A percentile compares a stretch with the other conserved stretches of the same genome.
Evolutionary conservation across 2,113 vertebrate genomes (phyloP).

Genomic region (Mobula birostris): DNA sequence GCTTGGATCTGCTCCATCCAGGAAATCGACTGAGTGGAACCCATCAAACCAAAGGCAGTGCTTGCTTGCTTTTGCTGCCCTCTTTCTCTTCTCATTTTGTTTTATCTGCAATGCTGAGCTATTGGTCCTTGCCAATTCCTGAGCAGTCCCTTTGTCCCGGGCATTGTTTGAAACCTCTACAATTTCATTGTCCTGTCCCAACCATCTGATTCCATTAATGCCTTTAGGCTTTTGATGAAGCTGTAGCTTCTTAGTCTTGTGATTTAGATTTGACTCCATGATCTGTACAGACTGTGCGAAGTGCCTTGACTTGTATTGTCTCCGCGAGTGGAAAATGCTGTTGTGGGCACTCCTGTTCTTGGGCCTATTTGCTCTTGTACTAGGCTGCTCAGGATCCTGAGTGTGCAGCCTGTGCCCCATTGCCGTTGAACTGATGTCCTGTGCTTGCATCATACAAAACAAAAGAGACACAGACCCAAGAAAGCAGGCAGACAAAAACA

Average conservation of each 20-base stretch:
- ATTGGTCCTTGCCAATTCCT: background rate
- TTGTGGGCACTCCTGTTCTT: background rate
- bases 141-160: background rate
- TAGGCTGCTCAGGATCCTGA: background rate
- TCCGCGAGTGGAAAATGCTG: background rate
- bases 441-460: background rate
- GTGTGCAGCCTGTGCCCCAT: no score
- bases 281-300: background rate
- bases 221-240: background rate
- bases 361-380: background rate
- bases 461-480: slow-evolving; percentile 6
- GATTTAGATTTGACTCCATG: slow-evolving; percentile 9
- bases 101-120: background rate
- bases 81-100: background rate
- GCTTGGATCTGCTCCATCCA: background rate
- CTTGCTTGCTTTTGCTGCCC: background rate
- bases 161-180: background rate
- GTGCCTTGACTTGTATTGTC: background rate
- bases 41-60: background rate
- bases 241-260: background rate
- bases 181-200: slow-evolving; percentile 31
- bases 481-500: background rate
- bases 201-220: background rate
- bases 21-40: background rate
- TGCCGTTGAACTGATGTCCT: background rate